Base-by-base conservation (phyloP, 2,888 invertebrate genomes). In the Drosophila lacicola region DNA sequence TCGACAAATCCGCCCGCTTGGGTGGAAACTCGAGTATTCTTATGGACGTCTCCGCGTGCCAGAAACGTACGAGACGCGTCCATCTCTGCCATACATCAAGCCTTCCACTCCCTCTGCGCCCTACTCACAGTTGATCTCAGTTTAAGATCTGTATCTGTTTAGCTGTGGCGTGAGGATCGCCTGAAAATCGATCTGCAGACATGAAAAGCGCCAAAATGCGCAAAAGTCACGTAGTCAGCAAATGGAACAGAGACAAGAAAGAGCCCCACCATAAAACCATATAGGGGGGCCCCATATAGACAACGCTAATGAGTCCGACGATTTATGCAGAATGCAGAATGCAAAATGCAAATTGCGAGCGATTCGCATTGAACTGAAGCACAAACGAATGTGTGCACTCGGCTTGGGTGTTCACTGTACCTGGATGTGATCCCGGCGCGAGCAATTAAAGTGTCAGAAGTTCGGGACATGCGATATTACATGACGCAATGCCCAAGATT, bases 391-490 rank as follows among this genome's bases (percentile, higher is more conserved):
- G 41, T 21, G 45, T 41, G 41, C 33, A 19, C 34, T 29, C 54
- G 33, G 68, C 47, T 29, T 65, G 84, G 66, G 80, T 69, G 77
- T 51, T 37, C 44, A 74, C 78, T 74, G 66, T 60, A 66, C 42
- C 39, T 71, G 65, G 44, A 60, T 70, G 60, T 78, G 74, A 54
- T 75, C 78, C 78, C 78, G 60, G 78, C 84, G 74, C 84, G 74
- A 88, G 89, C 83, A 89, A 90, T 90, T 88, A 90, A 88, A 90
- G 81, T 90, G 89, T 90, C 87, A 90, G 73, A 86, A 89, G 83
- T 80, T 76, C 60, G 71, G 88, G 85, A 88, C 89, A 89, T 90
- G 89, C 90, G 72, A 89, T 88, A 87, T 89, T 86, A 80, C 90
- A 90, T 88, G 90, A 80, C 83, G 85, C 82, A 84, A 77, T 89